phyloP scores from a whole-genome alignment of 1,140 invertebrate genomes.

The Drosophila rufa region DNA sequence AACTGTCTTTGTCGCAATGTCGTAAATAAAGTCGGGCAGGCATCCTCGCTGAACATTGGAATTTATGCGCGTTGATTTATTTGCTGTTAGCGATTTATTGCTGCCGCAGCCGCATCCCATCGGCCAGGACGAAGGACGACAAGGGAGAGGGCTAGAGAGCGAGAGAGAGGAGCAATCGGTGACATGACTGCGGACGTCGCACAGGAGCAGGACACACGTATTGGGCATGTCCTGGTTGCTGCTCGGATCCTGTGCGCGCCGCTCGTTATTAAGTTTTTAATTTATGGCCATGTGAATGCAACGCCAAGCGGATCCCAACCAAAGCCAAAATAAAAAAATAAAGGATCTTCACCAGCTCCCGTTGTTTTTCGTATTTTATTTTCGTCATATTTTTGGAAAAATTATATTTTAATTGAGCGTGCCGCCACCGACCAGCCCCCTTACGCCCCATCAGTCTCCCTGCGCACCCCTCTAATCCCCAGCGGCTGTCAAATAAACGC shows the following conservation, averaged over 20 bases:
- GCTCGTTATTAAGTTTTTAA: conserved; percentile 84
- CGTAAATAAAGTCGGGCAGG: conserved; percentile 81
- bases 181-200: conserved; percentile 57
- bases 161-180: conserved; percentile 35
- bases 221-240: conserved; percentile 78
- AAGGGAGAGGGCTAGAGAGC: conserved; percentile 4
- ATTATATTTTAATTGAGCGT: conserved; percentile 84
- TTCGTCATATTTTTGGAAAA: conserved; percentile 56
- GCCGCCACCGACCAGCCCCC: conserved; percentile 5
- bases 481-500: conserved; percentile 70
- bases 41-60: conserved; percentile 80
- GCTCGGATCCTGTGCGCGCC: conserved; percentile 50
- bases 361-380: conserved; percentile 32
- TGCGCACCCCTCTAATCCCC: conserved; percentile 49
- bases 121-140: conserved; percentile 4
- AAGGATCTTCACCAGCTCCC: conserved; percentile 24
- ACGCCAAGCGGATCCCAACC: conserved; percentile 35
- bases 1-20: conserved; percentile 83
- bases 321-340: conserved; percentile 10
- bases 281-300: conserved; percentile 80
- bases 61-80: conserved; percentile 85
- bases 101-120: conserved; percentile 76
- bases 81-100: conserved; percentile 85
- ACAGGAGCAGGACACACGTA: conserved; percentile 67
- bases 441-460: conserved; percentile 2